These are phyloP conservation scores for Megalopta genalis DNA, from an alignment of 1,140 invertebrate species.

Conservation along the genomic window DNA sequence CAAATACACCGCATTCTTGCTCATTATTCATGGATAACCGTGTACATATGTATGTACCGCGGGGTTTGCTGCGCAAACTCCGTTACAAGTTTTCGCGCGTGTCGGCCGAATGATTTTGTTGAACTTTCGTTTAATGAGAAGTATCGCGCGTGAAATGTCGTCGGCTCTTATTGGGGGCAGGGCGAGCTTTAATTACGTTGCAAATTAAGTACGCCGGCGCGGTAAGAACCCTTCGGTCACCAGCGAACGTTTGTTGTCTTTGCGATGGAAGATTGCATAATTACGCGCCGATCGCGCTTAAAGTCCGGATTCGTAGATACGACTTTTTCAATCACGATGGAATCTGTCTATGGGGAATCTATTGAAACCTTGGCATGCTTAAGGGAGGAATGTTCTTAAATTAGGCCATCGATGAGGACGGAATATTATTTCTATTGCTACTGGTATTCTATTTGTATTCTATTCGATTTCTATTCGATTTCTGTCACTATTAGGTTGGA, in stretches of 20 bases:
- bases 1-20: slow-evolving; percentile 31
- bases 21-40: slow-evolving; percentile 38
- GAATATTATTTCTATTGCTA: too few species aligned
- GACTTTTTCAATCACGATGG: too few species aligned
- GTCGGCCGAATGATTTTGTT: neutral
- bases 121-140: neutral
- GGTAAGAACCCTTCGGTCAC: neutral
- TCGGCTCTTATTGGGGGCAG: neutral
- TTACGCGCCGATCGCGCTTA: too few species aligned
- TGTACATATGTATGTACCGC: slow-evolving; percentile 29
- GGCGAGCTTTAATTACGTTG: neutral
- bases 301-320: too few species aligned
- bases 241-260: neutral
- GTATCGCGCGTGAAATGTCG: neutral
- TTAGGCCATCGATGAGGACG: too few species aligned
- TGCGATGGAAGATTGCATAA: too few species aligned
- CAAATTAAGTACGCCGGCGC: neutral
- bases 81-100: slow-evolving; percentile 2
- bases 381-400: too few species aligned
- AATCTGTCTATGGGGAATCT: too few species aligned
- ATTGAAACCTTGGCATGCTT: too few species aligned
- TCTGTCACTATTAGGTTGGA: too few species aligned
- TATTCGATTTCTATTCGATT: too few species aligned
- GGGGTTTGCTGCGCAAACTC: neutral
- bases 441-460: too few species aligned